A percentile compares a stretch with the other conserved stretches of the same genome.
These are phyloP conservation scores for Gordius sp. DNA, from an alignment of 2,888 invertebrate species.

Conservation along the genomic window DNA sequence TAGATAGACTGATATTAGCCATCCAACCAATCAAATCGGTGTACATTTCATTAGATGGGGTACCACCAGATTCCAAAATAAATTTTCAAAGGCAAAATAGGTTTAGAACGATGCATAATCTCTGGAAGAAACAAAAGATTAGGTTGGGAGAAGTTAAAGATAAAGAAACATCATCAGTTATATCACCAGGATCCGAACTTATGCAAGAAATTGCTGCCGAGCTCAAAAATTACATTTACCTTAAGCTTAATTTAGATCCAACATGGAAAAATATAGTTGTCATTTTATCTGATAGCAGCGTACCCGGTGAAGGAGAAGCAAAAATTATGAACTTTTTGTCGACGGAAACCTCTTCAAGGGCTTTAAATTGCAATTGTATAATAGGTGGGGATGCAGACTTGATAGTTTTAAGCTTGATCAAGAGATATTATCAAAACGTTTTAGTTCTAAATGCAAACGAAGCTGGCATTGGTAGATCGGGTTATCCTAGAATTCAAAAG, in stretches of 20 bases:
- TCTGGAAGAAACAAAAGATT: background rate
- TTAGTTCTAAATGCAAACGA: too few species aligned
- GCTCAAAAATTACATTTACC: background rate
- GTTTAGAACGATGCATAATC: background rate
- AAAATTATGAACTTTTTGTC: background rate
- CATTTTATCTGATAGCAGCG: constrained; percentile 2
- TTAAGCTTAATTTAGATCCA: background rate
- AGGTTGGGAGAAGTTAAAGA: background rate
- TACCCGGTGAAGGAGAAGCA: background rate
- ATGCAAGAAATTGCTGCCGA: background rate
- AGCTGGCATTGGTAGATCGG: too few species aligned
- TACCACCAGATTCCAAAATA: constrained; percentile 10
- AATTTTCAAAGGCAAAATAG: background rate
- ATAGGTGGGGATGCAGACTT: background rate
- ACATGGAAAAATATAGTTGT: background rate
- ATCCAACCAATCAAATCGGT: background rate
- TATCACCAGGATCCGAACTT: constrained; percentile 7
- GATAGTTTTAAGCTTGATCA: constrained; percentile 1
- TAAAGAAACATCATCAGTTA: background rate
- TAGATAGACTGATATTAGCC: background rate
- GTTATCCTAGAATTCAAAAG: too few species aligned
- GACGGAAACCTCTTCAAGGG: background rate
- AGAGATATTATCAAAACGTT: too few species aligned
- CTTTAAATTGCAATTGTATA: background rate
- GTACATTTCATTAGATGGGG: constrained; percentile 2